Base-by-base conservation (phyloP, 2,113 vertebrate genomes). In the Calidris pygmaea region DNA sequence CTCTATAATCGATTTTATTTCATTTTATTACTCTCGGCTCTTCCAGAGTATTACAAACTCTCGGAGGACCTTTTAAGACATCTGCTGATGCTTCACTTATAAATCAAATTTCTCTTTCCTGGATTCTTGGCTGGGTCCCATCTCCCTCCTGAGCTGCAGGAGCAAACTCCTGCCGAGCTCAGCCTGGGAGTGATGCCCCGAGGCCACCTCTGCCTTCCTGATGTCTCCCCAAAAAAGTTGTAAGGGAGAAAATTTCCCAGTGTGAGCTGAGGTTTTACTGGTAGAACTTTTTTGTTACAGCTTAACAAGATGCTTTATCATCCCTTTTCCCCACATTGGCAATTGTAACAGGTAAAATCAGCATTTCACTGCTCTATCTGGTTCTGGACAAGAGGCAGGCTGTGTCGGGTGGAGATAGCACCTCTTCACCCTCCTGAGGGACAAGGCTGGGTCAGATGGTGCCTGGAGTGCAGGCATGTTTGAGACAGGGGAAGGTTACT, bases 11-110 rank as follows among this genome's bases (percentile, higher is more conserved):
- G 16, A 90, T 96, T 91, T 88, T 58, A 95, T 91, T 90, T 55
- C 71, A 85, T 96, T 97, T 96, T 94, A 94, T 94, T 96, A 93
- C 91, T 93, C 87, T 83, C n/a, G 3, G 67, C 87, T 93, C 85
- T 95, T 93, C 60, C 75, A 85, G 72, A 90, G 71, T 63, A 90
- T 90, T 91, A 62, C n/a, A 63, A 47, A 93, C 75, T 79, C 96
- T 76, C 90, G 15, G 59, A 85, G 39, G 93, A 83, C 95, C 53
- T 88, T 96, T 96, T 90, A 95, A 91, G 82, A 74, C 90, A 85
- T 85, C 94, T 95, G 87, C 75, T 66, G 82, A 94, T 91, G 95
- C 90, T 95, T 93, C 63, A 71, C 68, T 88, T 83, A 88, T 37
- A 94, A 93, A 97, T 92, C 90, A 90, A 34, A 90, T 93, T 87